Percentiles rank a stretch among this genome's conserved stretches.
These are phyloP conservation scores for Argyra leucocephala DNA, from an alignment of 2,888 invertebrate genomes.

Conservation along the genomic window DNA sequence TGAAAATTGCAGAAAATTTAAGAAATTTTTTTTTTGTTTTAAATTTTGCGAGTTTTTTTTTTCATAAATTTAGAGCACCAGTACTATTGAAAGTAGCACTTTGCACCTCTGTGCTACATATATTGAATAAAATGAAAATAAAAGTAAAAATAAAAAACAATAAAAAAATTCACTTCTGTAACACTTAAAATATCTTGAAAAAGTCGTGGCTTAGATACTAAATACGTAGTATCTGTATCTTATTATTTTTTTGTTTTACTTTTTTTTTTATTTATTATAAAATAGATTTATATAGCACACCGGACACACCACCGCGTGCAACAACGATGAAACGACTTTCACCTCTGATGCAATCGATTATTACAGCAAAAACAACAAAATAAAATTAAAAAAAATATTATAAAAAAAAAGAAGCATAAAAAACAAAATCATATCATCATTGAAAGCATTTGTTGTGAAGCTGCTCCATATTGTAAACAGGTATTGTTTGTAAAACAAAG, in stretches of 20 bases:
- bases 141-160: not conserved
- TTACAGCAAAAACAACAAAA: conserved; percentile 14
- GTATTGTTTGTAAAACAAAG: no score
- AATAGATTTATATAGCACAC: conserved; percentile 17
- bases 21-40: no score
- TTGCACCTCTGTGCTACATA: not conserved
- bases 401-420: not conserved
- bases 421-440: not conserved
- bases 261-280: not conserved
- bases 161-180: not conserved
- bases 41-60: not conserved
- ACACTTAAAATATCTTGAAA: not conserved
- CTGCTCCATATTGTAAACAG: no score
- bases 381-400: not conserved
- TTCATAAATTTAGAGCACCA: not conserved
- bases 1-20: not conserved
- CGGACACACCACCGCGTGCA: conserved; percentile 12
- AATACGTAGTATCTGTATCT: not conserved
- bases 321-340: conserved; percentile 24
- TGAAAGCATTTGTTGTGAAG: no score
- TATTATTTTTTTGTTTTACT: not conserved
- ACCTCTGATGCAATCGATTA: conserved; percentile 25
- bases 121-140: not conserved
- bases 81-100: not conserved
- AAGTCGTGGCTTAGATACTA: not conserved